Percentiles rank a stretch among this genome's conserved stretches.
phyloP scores from a whole-genome alignment of 2,797 vertebrate genomes.

The Pipistrellus pipistrellus region DNA sequence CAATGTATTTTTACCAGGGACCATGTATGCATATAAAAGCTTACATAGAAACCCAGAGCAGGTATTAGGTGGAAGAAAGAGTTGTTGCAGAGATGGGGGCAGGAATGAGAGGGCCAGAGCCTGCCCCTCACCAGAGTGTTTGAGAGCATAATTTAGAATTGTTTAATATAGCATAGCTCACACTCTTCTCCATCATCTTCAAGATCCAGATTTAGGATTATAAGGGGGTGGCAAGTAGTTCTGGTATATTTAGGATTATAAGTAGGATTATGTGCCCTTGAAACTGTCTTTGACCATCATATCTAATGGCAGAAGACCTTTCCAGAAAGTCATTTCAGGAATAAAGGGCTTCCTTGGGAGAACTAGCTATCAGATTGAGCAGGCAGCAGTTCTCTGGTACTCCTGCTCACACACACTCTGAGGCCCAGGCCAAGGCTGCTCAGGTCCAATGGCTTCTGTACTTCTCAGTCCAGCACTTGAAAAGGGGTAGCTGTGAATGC shows the following conservation, averaged over 20 bases:
- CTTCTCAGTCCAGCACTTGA: neutral
- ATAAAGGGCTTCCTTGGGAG: neutral
- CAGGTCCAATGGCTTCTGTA: neutral
- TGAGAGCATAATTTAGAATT: neutral
- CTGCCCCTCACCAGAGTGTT: neutral
- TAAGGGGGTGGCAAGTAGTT: neutral
- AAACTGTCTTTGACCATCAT: neutral
- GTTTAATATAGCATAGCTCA: neutral
- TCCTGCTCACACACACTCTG: neutral
- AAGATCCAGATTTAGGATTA: neutral
- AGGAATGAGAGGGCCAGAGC: neutral
- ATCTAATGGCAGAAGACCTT: neutral
- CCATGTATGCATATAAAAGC: neutral
- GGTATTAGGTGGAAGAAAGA: neutral
- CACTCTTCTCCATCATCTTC: neutral
- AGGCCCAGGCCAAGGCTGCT: neutral
- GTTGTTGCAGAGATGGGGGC: neutral
- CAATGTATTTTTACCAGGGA: neutral
- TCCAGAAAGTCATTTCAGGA: conserved; percentile 14
- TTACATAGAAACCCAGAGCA: neutral
- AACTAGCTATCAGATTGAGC: neutral
- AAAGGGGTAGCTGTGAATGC: neutral
- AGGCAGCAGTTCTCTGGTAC: neutral
- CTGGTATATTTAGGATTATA: no score
- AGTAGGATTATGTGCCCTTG: neutral